Percentiles rank a stretch among this genome's conserved stretches.
These are phyloP conservation scores for Hedychridium roseum DNA, from an alignment of 2,888 invertebrate species.

Conservation along the genomic window DNA sequence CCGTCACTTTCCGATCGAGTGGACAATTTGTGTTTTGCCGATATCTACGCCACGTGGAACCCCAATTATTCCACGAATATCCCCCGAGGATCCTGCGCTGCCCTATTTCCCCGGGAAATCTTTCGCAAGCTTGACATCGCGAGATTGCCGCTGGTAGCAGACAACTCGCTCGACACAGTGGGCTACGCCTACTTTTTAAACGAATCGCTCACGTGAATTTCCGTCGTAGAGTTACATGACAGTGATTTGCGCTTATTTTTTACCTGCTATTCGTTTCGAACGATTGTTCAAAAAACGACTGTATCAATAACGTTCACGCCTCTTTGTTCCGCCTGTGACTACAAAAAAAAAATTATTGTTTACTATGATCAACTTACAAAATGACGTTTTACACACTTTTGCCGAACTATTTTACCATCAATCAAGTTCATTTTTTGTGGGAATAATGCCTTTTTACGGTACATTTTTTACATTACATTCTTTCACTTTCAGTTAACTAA, in stretches of 20 bases:
- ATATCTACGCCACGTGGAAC: not conserved
- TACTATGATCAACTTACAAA: too few species aligned
- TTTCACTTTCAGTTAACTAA: slow-evolving; percentile 30
- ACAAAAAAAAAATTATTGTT: not conserved
- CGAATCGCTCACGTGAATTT: slow-evolving; percentile 56
- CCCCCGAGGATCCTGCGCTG: not conserved
- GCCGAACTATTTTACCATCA: too few species aligned
- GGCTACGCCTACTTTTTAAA: slow-evolving; percentile 60
- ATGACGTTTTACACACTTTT: too few species aligned
- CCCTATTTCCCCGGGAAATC: not conserved
- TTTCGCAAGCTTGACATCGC: not conserved
- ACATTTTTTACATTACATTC: slow-evolving; percentile 5
- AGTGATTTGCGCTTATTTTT: too few species aligned
- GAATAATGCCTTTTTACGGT: not conserved
- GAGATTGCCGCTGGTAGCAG: slow-evolving; percentile 30
- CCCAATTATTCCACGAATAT: not conserved
- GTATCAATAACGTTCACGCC: not conserved
- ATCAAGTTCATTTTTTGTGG: not conserved
- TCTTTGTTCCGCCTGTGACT: not conserved
- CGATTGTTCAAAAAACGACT: too few species aligned
- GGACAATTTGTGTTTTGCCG: too few species aligned
- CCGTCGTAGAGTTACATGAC: too few species aligned
- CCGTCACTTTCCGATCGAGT: not conserved
- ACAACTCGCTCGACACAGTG: slow-evolving; percentile 37
- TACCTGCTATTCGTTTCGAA: too few species aligned